Conservation (phyloP, 2,797 vertebrate genomes). For the Kryptopterus vitreolus region DNA sequence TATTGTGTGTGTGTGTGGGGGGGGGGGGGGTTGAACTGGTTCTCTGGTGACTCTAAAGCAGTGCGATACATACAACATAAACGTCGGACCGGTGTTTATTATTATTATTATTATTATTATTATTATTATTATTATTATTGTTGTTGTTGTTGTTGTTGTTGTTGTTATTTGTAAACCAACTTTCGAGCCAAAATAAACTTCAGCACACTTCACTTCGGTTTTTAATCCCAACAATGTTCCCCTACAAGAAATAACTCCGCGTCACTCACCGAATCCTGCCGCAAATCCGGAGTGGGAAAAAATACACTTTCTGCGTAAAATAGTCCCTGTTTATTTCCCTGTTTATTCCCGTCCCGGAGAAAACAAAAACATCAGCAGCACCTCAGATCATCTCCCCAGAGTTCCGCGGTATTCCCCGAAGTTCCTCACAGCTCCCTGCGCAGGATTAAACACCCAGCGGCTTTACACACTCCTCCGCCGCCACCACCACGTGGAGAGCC, state of each 20-base stretch:
- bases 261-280: slow-evolving; percentile 27
- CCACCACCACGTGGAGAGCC: neutral
- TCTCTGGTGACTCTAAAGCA: neutral
- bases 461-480: no score
- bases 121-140: neutral
- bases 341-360: neutral
- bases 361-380: neutral
- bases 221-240: neutral
- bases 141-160: neutral
- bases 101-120: neutral
- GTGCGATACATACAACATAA: neutral
- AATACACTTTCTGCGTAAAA: neutral
- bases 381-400: neutral
- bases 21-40: neutral
- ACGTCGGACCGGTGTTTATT: neutral
- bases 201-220: neutral
- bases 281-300: neutral
- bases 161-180: neutral
- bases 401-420: neutral
- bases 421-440: neutral
- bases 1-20: neutral
- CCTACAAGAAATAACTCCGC: neutral
- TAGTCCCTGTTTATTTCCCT: no score
- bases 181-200: no score
- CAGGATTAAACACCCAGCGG: neutral